phyloP scores from a whole-genome alignment of 1,140 invertebrate genomes.

The Chironomus tepperi region DNA sequence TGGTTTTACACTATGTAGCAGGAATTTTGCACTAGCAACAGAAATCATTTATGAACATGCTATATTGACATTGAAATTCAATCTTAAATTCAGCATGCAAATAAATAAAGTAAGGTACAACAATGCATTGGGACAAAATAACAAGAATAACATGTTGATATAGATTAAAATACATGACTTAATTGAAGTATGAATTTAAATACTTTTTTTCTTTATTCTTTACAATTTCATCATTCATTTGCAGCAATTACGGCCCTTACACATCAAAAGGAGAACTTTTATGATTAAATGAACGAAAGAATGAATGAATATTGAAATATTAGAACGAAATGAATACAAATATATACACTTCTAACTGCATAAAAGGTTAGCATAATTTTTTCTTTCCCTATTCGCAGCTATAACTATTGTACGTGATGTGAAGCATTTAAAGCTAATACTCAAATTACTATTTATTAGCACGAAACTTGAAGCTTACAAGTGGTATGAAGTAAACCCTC shows the following conservation, averaged over 20 bases:
- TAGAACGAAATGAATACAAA: not conserved
- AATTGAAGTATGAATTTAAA: not conserved
- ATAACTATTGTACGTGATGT: not conserved
- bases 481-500: not conserved
- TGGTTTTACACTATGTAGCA: no score
- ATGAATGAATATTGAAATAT: constrained; percentile 1
- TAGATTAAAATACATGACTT: not conserved
- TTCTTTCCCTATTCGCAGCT: no score
- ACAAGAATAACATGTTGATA: not conserved
- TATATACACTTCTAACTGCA: not conserved
- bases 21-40: no score
- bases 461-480: constrained; percentile 1
- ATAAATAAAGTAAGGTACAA: no score
- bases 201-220: not conserved
- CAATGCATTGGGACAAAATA: not conserved
- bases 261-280: not conserved
- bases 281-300: not conserved
- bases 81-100: no score
- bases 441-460: constrained; percentile 9
- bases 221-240: not conserved
- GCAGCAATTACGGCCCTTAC: not conserved
- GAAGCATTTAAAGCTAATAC: not conserved
- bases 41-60: no score
- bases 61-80: no score
- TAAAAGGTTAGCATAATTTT: not conserved